phyloP scores from a whole-genome alignment of 2,113 vertebrate species.

The Eclectus roratus region DNA sequence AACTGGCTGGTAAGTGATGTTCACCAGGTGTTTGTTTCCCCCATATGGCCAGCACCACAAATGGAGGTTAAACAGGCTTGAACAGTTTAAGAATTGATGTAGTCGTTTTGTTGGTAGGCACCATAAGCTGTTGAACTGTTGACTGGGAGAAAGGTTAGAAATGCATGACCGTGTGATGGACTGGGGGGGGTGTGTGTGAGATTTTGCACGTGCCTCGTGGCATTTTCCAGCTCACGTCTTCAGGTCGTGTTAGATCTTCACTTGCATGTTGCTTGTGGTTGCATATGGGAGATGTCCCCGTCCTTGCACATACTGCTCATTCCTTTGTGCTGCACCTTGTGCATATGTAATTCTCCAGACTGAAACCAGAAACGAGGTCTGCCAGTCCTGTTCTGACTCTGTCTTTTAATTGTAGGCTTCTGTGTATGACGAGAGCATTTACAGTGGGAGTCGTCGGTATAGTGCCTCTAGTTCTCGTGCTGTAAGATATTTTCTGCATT shows the following conservation, averaged over 20 bases:
- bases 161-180: background rate
- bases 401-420: constrained; percentile 74
- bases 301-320: background rate
- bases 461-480: constrained; percentile 69
- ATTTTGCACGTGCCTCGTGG: fast-evolving
- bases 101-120: background rate
- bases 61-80: background rate
- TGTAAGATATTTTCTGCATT: constrained; percentile 76
- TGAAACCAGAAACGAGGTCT: background rate
- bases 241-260: background rate
- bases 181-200: background rate
- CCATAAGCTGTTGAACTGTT: fast-evolving
- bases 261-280: background rate
- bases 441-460: constrained; percentile 70
- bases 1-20: background rate
- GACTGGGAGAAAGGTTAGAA: background rate
- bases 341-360: background rate
- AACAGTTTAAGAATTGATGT: constrained; percentile 11
- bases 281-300: background rate
- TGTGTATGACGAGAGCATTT: constrained; percentile 76
- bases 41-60: background rate
- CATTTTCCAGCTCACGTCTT: background rate
- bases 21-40: background rate
- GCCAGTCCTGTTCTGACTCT: constrained; percentile 5
- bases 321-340: background rate